These are phyloP conservation scores for Trisateles emortualis DNA, from an alignment of 2,888 invertebrate genomes.

Conservation along the genomic window DNA sequence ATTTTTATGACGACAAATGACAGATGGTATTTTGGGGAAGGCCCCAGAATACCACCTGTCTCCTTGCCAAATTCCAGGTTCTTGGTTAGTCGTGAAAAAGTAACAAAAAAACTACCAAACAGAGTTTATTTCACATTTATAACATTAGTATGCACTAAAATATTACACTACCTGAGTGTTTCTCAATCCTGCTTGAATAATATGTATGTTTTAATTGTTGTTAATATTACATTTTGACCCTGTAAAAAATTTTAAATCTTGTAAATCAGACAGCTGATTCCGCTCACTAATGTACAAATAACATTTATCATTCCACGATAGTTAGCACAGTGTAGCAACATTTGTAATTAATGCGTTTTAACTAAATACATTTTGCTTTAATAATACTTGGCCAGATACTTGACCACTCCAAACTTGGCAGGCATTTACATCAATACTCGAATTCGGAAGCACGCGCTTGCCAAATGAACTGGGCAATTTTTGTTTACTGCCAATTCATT, in stretches of 20 bases:
- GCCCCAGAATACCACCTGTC: too few species aligned
- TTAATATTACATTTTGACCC: neutral
- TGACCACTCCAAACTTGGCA: constrained; percentile 56
- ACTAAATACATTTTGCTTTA: constrained; percentile 32
- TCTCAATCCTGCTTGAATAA: too few species aligned
- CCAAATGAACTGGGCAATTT: constrained; percentile 58
- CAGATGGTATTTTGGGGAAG: too few species aligned
- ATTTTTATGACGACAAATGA: too few species aligned
- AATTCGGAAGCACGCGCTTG: constrained; percentile 52
- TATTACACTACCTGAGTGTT: too few species aligned
- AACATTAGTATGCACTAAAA: too few species aligned
- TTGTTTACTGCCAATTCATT: constrained; percentile 39
- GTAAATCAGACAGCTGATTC: neutral
- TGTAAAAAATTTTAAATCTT: neutral
- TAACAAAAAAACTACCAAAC: too few species aligned
- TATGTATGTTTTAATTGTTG: neutral
- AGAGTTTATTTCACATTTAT: too few species aligned
- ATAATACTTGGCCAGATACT: constrained; percentile 48
- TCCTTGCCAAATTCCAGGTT: too few species aligned
- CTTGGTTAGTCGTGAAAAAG: too few species aligned
- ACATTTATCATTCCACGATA: neutral
- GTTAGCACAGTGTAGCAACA: neutral
- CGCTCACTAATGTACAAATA: neutral
- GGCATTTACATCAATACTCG: constrained; percentile 52
- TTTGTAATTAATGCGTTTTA: constrained; percentile 8